Conservation (phyloP, 92 coral and sea anemone species). For the Siderastrea radians region DNA sequence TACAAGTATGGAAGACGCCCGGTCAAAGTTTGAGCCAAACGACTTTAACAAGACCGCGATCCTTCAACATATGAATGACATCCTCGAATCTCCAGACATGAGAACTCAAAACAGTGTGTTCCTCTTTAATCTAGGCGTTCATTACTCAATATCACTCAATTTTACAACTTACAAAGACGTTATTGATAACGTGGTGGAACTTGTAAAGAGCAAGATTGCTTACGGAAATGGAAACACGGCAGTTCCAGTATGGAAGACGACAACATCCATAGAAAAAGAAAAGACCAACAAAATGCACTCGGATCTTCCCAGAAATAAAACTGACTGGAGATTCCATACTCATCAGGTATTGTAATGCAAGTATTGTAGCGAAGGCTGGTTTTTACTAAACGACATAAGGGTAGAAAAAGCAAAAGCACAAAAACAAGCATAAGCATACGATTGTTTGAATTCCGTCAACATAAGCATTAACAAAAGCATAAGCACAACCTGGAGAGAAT, state of each 20-base stretch:
- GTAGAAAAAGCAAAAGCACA: too few species aligned
- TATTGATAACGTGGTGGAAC: constrained; percentile 42
- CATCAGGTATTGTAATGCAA: constrained; percentile 65
- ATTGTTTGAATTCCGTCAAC: too few species aligned
- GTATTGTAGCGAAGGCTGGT: not conserved
- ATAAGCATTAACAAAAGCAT: too few species aligned
- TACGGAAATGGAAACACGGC: constrained; percentile 11
- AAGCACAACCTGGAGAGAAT: too few species aligned
- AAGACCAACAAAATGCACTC: constrained; percentile 25
- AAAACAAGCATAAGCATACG: too few species aligned
- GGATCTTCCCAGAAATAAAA: constrained; percentile 23
- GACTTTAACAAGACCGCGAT: constrained; percentile 56
- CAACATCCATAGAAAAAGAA: constrained; percentile 76
- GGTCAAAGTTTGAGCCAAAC: constrained; percentile 58
- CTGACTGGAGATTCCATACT: constrained; percentile 75
- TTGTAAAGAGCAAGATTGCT: constrained; percentile 16
- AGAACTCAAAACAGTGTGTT: constrained; percentile 55
- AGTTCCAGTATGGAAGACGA: constrained; percentile 69
- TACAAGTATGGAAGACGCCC: constrained; percentile 43
- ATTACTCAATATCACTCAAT: constrained; percentile 62
- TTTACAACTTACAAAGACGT: constrained; percentile 63
- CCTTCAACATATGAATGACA: constrained; percentile 40
- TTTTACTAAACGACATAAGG: too few species aligned
- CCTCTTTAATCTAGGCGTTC: constrained; percentile 72
- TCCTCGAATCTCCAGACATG: constrained; percentile 51